phyloP scores from a whole-genome alignment of 2,888 invertebrate species.

The Corbicula japonica region DNA sequence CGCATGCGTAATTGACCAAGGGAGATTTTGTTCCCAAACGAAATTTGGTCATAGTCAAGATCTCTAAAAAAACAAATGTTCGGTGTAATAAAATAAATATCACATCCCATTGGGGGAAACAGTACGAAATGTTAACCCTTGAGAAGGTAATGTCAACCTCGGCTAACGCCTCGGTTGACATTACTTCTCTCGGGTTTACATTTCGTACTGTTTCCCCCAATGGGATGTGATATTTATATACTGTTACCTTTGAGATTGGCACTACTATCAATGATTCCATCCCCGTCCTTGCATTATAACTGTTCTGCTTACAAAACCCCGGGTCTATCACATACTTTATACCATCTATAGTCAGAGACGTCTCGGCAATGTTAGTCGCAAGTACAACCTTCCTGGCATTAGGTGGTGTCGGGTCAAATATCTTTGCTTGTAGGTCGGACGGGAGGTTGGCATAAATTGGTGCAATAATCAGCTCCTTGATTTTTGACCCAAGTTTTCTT shows the following conservation, averaged over 20 bases:
- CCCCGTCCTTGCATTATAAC: slow-evolving; percentile 98
- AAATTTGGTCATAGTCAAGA: too few relatives aligned
- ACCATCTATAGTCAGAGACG: slow-evolving; percentile 99
- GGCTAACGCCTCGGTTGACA: too few relatives aligned
- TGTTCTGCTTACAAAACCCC: slow-evolving; percentile 99
- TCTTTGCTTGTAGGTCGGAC: slow-evolving; percentile 99
- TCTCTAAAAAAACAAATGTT: too few relatives aligned
- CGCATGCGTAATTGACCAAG: too few relatives aligned
- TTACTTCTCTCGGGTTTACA: too few relatives aligned
- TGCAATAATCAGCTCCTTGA: slow-evolving; percentile 95
- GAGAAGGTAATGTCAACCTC: too few relatives aligned
- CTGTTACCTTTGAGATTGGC: slow-evolving; percentile 94
- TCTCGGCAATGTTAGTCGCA: slow-evolving; percentile 99
- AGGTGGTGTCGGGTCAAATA: slow-evolving; percentile 98
- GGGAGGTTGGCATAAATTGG: slow-evolving; percentile 99
- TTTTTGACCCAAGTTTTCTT: slow-evolving; percentile 96
- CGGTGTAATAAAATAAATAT: too few relatives aligned
- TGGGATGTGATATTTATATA: too few relatives aligned
- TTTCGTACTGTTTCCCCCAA: too few relatives aligned
- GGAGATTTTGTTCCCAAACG: too few relatives aligned
- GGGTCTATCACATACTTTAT: slow-evolving; percentile 99
- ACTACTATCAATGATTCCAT: slow-evolving; percentile 99
- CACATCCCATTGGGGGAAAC: too few relatives aligned
- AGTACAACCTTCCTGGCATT: slow-evolving; percentile 98
- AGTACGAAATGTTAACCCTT: too few relatives aligned